These are phyloP conservation scores for Notodonta dromedarius DNA, from an alignment of 2,888 invertebrate species.

Conservation along the genomic window DNA sequence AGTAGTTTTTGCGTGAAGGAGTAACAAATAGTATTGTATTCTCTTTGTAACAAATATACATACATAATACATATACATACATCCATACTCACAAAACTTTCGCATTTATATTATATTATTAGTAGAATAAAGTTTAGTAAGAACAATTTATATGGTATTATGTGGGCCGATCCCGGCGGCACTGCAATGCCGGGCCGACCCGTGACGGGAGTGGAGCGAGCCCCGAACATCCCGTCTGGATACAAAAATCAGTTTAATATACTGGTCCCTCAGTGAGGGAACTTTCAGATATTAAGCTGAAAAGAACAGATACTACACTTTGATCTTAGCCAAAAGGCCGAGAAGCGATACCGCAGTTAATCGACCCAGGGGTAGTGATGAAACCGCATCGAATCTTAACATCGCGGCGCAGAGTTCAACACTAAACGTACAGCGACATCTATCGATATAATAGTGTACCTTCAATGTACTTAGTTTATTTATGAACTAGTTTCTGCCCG, in stretches of 20 bases:
- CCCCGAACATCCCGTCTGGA: background rate
- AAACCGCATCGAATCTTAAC: background rate
- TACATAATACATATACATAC: too few species aligned
- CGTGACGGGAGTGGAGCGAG: conserved; percentile 1
- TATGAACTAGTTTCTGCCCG: too few species aligned
- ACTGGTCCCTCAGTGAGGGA: conserved; percentile 2
- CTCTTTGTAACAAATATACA: too few species aligned
- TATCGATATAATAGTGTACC: background rate
- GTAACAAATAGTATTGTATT: too few species aligned
- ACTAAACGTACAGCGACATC: background rate
- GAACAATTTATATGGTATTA: too few species aligned
- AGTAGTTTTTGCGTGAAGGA: too few species aligned
- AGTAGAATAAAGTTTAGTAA: too few species aligned
- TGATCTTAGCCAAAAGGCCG: conserved; percentile 2
- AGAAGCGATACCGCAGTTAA: background rate
- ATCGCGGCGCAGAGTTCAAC: background rate
- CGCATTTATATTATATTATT: too few species aligned
- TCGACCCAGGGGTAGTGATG: background rate
- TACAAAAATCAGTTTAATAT: conserved; percentile 2
- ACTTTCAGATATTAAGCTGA: conserved; percentile 2
- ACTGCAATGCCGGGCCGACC: background rate
- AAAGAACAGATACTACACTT: conserved; percentile 2
- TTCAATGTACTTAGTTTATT: background rate
- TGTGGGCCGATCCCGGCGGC: background rate
- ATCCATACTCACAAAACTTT: too few species aligned